Conservation (phyloP, 2,888 invertebrate genomes). For the Polyploca ridens region DNA sequence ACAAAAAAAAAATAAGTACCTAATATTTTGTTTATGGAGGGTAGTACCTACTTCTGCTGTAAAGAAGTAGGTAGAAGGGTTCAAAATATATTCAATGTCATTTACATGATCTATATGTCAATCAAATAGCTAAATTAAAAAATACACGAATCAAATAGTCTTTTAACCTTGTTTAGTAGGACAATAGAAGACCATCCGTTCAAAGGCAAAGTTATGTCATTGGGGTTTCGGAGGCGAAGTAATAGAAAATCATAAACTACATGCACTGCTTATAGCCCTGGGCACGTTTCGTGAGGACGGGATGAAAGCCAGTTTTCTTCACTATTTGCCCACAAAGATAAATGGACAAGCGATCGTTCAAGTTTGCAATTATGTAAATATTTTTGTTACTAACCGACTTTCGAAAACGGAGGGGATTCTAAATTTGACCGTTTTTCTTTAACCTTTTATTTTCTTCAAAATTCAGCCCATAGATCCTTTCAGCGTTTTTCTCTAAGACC, state of each 20-base stretch:
- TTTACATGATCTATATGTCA: too few species aligned
- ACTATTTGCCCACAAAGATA: slow-evolving; percentile 36
- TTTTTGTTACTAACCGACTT: not conserved
- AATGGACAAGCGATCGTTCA: slow-evolving; percentile 21
- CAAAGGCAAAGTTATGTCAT: slow-evolving; percentile 36
- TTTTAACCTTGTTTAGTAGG: slow-evolving; percentile 1
- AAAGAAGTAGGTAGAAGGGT: too few species aligned
- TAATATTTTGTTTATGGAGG: too few species aligned
- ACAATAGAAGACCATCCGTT: slow-evolving; percentile 27
- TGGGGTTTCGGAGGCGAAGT: slow-evolving; percentile 29
- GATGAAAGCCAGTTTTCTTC: slow-evolving; percentile 41
- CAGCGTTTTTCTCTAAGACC: too few species aligned
- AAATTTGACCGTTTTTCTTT: too few species aligned
- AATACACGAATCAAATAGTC: slow-evolving; percentile 1
- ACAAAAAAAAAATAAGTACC: too few species aligned
- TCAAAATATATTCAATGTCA: too few species aligned
- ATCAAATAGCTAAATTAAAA: not conserved
- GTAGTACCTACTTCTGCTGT: too few species aligned
- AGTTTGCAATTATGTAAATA: not conserved
- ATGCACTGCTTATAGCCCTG: slow-evolving; percentile 33
- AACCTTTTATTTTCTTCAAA: too few species aligned
- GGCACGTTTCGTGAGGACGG: slow-evolving; percentile 39
- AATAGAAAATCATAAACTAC: slow-evolving; percentile 48
- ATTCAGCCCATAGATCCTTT: too few species aligned
- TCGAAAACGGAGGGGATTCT: not conserved